These are phyloP conservation scores for Poeciliopsis paucimaculata DNA, from an alignment of 2,797 vertebrate species.

Conservation along the genomic window DNA sequence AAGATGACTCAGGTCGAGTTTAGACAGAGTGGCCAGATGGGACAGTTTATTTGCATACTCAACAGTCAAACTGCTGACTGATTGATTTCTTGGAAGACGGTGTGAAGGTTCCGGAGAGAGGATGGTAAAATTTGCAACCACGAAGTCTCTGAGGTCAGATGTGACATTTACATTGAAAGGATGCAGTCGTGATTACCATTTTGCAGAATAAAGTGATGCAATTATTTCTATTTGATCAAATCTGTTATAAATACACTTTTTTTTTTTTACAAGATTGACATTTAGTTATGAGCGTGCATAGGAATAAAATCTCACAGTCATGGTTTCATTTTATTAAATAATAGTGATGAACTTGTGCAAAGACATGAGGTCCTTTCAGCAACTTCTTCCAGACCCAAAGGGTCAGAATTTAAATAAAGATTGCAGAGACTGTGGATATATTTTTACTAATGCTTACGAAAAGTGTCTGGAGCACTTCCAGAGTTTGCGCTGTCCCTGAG, in stretches of 20 bases:
- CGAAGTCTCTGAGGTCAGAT: slow-evolving; percentile 40
- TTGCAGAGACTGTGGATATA: background rate
- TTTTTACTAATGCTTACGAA: background rate
- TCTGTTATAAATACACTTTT: background rate
- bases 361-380: background rate
- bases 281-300: background rate
- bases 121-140: slow-evolving; percentile 70
- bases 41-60: slow-evolving; percentile 91
- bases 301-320: background rate
- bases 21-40: slow-evolving; percentile 82
- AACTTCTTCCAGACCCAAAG: slow-evolving; percentile 3
- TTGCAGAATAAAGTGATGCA: background rate
- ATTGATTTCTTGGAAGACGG: slow-evolving; percentile 89
- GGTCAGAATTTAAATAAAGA: background rate
- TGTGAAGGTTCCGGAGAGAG: slow-evolving; percentile 57
- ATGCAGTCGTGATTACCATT: slow-evolving; percentile 26
- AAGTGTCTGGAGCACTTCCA: slow-evolving; percentile 58
- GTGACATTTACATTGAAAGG: slow-evolving; percentile 5
- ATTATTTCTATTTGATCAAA: background rate
- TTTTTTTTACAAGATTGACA: background rate
- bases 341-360: background rate
- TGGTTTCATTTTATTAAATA: background rate
- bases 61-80: slow-evolving; percentile 78
- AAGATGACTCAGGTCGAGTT: slow-evolving; percentile 66
- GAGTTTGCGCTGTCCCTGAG: slow-evolving; percentile 57